Percentiles rank a stretch among this genome's conserved stretches.
Evolutionary conservation across 2,888 invertebrate species (phyloP).

Genomic region (Oxytorus armatus): DNA sequence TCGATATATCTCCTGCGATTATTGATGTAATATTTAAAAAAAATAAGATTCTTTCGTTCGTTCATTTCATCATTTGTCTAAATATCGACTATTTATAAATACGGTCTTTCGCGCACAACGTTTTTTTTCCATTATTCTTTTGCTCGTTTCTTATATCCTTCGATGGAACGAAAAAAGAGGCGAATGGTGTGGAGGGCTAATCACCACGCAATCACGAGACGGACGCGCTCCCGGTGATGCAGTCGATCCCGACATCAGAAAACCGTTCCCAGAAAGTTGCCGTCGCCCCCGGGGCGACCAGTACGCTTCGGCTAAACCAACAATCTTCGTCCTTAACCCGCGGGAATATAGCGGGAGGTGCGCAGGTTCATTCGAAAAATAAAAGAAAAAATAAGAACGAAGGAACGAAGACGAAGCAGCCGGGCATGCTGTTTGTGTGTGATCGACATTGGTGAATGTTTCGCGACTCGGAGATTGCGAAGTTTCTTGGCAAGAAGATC

Average conservation of each 20-base stretch:
- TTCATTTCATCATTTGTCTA: too few relatives aligned
- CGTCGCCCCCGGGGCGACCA: conserved; percentile 74
- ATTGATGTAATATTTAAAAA: too few relatives aligned
- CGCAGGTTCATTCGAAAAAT: neutral
- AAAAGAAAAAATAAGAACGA: conserved; percentile 67
- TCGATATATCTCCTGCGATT: too few relatives aligned
- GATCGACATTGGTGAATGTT: conserved; percentile 59
- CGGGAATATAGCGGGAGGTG: conserved; percentile 65
- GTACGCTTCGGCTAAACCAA: conserved; percentile 79
- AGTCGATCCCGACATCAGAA: conserved; percentile 67
- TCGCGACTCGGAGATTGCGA: too few relatives aligned
- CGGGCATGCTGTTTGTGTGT: conserved; percentile 59
- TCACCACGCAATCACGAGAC: conserved; percentile 80
- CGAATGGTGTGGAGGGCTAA: conserved; percentile 80
- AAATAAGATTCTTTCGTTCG: too few relatives aligned
- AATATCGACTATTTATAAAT: too few relatives aligned
- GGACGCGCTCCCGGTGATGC: conserved; percentile 73
- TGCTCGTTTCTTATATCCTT: conserved; percentile 1
- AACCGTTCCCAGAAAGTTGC: conserved; percentile 72
- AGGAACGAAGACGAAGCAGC: conserved; percentile 71
- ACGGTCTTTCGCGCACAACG: too few relatives aligned
- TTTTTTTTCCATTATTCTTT: too few relatives aligned
- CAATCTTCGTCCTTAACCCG: conserved; percentile 80
- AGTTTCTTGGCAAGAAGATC: too few relatives aligned
- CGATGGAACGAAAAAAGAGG: conserved; percentile 71